Percentiles rank a stretch among this genome's conserved stretches.
Evolutionary conservation across 2,113 vertebrate genomes (phyloP).

Genomic region (Antechinus stuartii): DNA sequence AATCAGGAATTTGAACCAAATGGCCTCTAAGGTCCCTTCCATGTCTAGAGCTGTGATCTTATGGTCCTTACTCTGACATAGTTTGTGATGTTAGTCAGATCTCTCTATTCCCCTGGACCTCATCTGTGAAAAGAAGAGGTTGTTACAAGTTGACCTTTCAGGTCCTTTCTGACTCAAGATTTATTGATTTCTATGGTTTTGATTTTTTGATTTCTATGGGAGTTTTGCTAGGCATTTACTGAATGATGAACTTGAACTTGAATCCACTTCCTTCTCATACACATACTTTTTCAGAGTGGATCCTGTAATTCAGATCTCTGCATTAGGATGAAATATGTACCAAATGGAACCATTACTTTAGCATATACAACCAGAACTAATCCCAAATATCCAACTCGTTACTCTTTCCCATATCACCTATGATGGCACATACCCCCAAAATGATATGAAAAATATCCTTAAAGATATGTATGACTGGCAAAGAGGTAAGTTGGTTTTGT

Average conservation of each 20-base stretch:
- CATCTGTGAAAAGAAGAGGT: not conserved
- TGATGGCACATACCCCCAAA: not conserved
- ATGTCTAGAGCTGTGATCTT: not conserved
- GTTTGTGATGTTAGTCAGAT: not conserved
- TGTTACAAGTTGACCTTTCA: not conserved
- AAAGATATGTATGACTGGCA: not conserved
- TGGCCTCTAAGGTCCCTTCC: not conserved
- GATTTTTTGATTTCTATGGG: not conserved
- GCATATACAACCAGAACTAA: not conserved
- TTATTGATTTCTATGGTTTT: not conserved
- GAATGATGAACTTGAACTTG: not conserved
- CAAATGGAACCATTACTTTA: not conserved
- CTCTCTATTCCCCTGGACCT: not conserved
- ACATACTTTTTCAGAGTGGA: not conserved
- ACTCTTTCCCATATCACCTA: not conserved
- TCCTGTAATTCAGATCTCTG: not conserved
- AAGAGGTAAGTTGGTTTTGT: not conserved
- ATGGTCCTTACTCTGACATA: not conserved
- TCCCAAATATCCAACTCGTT: not conserved
- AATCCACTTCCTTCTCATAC: not conserved
- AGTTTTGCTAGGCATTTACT: not conserved
- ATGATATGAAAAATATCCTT: not conserved
- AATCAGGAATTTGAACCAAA: not conserved
- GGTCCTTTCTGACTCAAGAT: not conserved
- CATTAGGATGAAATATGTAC: not conserved